phyloP scores from a whole-genome alignment of 2,113 vertebrate species.

The Sclerurus mexicanus region DNA sequence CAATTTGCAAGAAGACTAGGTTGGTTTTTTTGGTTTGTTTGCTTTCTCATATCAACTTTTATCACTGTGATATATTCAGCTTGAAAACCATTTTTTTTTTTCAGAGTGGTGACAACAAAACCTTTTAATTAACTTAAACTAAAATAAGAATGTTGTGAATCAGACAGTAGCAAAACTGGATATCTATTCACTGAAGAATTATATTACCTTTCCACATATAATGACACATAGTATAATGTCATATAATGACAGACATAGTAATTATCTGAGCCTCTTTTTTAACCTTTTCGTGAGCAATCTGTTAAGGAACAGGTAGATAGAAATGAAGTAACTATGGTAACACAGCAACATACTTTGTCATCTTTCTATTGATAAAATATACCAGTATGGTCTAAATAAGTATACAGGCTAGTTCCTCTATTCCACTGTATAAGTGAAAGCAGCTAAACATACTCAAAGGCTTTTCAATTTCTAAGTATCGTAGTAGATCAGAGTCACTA shows the following conservation, averaged over 20 bases:
- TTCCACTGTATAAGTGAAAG: not conserved
- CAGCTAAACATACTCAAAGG: not conserved
- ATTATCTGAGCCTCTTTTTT: not conserved
- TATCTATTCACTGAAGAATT: not conserved
- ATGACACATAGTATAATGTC: no score
- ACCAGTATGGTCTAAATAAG: not conserved
- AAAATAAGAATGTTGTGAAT: not conserved
- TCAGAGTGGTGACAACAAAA: not conserved
- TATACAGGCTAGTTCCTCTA: not conserved
- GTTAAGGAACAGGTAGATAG: not conserved
- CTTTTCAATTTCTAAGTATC: not conserved
- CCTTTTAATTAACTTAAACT: not conserved
- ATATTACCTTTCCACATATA: not conserved
- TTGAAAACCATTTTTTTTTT: not conserved
- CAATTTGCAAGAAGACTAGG: not conserved
- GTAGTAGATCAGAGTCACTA: not conserved
- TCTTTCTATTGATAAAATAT: not conserved
- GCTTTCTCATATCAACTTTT: not conserved
- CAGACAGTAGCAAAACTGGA: not conserved
- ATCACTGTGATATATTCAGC: not conserved
- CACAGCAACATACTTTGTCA: not conserved
- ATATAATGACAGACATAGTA: rapidly evolving
- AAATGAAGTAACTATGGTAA: not conserved
- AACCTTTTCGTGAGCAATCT: not conserved
- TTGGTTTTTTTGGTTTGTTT: not conserved